Evolutionary conservation across 2,888 invertebrate genomes (phyloP), one percentile per base, ranked within the genome.

Genomic region (Netelia melanura): DNA sequence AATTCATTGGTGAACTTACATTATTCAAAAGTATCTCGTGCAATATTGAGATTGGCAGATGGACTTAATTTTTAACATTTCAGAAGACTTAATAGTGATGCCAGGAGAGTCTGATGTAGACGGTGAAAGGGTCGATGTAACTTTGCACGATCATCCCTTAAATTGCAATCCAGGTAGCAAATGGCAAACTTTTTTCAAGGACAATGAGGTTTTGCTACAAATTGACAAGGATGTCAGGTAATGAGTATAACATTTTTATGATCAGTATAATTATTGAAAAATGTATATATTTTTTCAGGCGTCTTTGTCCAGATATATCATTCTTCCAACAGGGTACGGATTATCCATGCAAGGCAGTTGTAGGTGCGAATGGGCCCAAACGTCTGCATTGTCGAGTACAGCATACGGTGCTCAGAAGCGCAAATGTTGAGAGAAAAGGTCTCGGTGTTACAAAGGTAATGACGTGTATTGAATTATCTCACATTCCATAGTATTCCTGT

Each of bases 271-370:
- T 21, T 61, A 3, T 25, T 8, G 21, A 14, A 68, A 43, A 61
- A 11, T 48, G 9, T 58, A 21, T 44, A 65, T 14, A 81, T 75
- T 90, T 8, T 75, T 90, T 8, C 82, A 95, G 96, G 88, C 96
- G 99, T 75, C 94, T 99, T 1, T 98, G 98, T 92, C 99, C 99
- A 11, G 99, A 99, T 93, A 98, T 98, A 92, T 98, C 98, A 76
- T 99, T 99, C 94, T 99, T 99, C 94, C 99, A 99, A 94, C 97
- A 96, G 92, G 97, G 98, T 14, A 99, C 99, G 0, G 97, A 98
- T 86, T 98, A 96, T 94, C 99, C 99, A 0, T 98, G 98, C 92
- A 94, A 95, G 77, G 96, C 97, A 89, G 96, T 97, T 88, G 97
- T 98, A 0, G 96, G 97, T 93, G 97, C 97, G 89, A 96, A 96